A percentile compares a stretch with the other conserved stretches of the same genome.
Evolutionary conservation across 2,888 invertebrate species (phyloP).

Genomic region (Cabera pusaria): DNA sequence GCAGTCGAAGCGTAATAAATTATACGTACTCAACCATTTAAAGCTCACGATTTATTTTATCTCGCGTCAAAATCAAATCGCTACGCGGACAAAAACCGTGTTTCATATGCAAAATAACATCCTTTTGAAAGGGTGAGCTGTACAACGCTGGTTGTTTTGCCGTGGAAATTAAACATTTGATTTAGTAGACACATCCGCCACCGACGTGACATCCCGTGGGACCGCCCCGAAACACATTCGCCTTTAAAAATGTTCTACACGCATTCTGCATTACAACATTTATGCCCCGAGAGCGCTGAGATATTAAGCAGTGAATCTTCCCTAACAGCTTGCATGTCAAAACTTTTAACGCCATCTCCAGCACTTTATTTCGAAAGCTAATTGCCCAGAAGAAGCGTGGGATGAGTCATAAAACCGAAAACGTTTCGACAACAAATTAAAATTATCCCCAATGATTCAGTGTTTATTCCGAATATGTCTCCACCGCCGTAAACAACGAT

Average conservation of each 20-base stretch:
- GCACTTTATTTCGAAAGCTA: slow-evolving; percentile 49
- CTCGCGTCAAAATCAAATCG: slow-evolving; percentile 30
- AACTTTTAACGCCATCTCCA: slow-evolving; percentile 49
- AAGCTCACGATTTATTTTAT: slow-evolving; percentile 31
- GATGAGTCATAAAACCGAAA: slow-evolving; percentile 46
- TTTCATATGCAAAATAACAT: slow-evolving; percentile 30
- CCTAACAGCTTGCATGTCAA: slow-evolving; percentile 27
- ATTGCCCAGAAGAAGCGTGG: slow-evolving; percentile 52
- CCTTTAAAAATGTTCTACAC: slow-evolving; percentile 55
- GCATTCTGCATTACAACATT: slow-evolving; percentile 51
- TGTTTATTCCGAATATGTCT: slow-evolving; percentile 53
- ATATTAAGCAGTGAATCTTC: slow-evolving; percentile 43
- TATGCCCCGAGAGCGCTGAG: slow-evolving; percentile 9
- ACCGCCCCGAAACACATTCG: slow-evolving; percentile 43
- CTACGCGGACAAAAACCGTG: slow-evolving; percentile 26
- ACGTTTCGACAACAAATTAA: slow-evolving; percentile 58
- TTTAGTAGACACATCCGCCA: slow-evolving; percentile 64
- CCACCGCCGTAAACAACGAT: slow-evolving; percentile 49
- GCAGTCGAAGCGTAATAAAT: slow-evolving; percentile 31
- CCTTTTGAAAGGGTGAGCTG: slow-evolving; percentile 49
- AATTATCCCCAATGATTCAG: slow-evolving; percentile 45
- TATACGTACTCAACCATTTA: slow-evolving; percentile 29
- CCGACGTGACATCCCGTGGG: slow-evolving; percentile 60
- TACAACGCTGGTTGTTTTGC: slow-evolving; percentile 62
- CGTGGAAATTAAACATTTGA: slow-evolving; percentile 74